Conservation (phyloP, 2,888 invertebrate species). For the Ceriagrion tenellum region DNA sequence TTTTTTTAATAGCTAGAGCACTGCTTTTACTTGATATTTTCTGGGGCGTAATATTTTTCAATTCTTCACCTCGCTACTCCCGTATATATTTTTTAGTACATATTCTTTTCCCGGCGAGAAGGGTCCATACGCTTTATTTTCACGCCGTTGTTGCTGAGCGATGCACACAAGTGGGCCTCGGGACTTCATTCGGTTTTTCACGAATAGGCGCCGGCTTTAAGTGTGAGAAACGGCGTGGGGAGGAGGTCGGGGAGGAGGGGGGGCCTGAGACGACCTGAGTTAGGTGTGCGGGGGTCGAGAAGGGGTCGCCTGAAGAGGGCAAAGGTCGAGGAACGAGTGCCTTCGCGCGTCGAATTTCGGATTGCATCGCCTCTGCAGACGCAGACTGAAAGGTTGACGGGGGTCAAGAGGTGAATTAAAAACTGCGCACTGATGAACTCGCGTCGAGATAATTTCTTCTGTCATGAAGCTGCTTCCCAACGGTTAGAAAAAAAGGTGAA, state of each 20-base stretch:
- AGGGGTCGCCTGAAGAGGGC: background rate
- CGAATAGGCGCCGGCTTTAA: background rate
- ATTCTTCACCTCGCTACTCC: background rate
- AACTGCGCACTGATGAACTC: background rate
- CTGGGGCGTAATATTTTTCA: background rate
- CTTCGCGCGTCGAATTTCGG: background rate
- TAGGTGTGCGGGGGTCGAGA: background rate
- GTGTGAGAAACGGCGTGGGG: background rate
- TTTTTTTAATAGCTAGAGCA: background rate
- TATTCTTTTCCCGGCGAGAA: background rate
- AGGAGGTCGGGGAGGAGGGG: background rate
- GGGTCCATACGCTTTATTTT: background rate
- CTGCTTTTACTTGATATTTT: background rate
- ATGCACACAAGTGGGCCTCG: background rate
- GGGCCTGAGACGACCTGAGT: no score
- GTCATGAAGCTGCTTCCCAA: background rate
- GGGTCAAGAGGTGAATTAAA: background rate
- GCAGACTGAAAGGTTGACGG: background rate
- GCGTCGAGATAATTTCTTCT: background rate
- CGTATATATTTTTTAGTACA: background rate
- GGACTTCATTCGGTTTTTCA: constrained; percentile 3
- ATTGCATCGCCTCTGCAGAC: background rate
- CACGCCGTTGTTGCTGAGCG: background rate
- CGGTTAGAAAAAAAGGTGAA: background rate
- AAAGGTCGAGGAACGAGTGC: background rate